Conservation (phyloP, 2,797 vertebrate genomes). For the Gila robusta region DNA sequence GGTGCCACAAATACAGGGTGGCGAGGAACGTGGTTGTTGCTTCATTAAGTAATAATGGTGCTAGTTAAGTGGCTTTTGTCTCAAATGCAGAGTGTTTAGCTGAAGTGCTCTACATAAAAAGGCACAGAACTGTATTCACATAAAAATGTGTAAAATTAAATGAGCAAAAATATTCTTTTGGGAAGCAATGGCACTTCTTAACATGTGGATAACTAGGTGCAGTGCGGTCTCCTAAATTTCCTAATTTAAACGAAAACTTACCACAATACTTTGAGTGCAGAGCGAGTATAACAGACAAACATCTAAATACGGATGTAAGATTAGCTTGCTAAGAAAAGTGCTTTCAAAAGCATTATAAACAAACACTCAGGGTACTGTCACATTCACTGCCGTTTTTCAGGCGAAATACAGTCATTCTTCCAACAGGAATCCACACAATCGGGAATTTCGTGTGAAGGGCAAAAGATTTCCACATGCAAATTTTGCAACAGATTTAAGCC, state of each 20-base stretch:
- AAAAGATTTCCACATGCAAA: background rate
- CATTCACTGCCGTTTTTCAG: background rate
- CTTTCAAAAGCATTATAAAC: background rate
- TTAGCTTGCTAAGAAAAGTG: background rate
- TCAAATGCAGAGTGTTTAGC: slow-evolving; percentile 24
- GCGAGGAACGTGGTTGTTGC: slow-evolving; percentile 27
- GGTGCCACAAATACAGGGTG: slow-evolving; percentile 54
- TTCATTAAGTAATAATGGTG: slow-evolving; percentile 62
- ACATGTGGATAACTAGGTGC: background rate
- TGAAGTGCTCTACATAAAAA: slow-evolving; percentile 13
- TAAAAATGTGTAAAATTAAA: slow-evolving; percentile 29
- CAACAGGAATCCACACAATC: background rate
- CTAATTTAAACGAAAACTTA: background rate
- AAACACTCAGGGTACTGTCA: background rate
- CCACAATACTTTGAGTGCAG: background rate
- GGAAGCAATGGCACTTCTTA: background rate
- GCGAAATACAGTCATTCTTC: background rate
- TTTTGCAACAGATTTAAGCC: background rate
- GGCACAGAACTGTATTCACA: slow-evolving; percentile 47
- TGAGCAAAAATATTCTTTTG: background rate
- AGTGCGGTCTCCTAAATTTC: background rate
- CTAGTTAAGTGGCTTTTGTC: slow-evolving; percentile 51
- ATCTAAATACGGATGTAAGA: background rate
- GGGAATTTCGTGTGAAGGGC: background rate
- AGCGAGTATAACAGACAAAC: background rate